Base-by-base conservation (phyloP, 2,797 vertebrate genomes). In the Acridotheres tristis region DNA sequence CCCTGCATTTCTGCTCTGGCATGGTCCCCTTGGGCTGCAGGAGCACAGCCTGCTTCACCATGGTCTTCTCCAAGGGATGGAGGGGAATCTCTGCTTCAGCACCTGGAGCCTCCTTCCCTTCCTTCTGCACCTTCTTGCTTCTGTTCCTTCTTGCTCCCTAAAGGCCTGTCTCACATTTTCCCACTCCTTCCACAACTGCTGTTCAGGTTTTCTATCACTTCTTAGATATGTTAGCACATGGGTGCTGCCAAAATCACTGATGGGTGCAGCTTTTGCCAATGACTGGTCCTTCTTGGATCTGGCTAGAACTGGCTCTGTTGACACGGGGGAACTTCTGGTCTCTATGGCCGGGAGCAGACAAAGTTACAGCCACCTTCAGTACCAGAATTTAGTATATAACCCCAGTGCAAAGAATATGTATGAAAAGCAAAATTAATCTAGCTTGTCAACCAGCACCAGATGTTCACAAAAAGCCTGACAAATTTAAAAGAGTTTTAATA, bases 21-120 rank as follows among this genome's bases (percentile, higher is more conserved):
- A 53, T 1, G 0, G 54, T 23, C 12, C 26, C 18, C 30, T 19
- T 0, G 0, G 38, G 38, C 27, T 59, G 53, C 53, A 19, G 71
- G 17, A 22, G 4, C 45, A 45, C n/a, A 38, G 1, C 17, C 30
- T 89, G 32, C 42, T 59, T 45, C 47, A 48, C 30, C 29, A 8
- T 1, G 3, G 9, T 14, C 47, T 74, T 47, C 53, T 23, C 9
- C 43, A 53, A 11, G 54, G 22, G 9, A 8, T 50, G 32, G 57
- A 68, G 22, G 12, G 61, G 15, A 82, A 63, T 27, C 23, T 16
- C 25, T 71, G 42, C 32, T 50, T 30, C 4, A 13, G 42, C 21
- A 11, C 13, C 17, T 48, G 42, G 13, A 47, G 11, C 23, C 23
- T 62, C 21, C 32, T 57, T 5, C 4, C 4, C 5, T 57, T 62